Percentiles rank a stretch among this genome's conserved stretches.
Conservation (phyloP, 2,797 vertebrate species). For the Chromis chromis region DNA sequence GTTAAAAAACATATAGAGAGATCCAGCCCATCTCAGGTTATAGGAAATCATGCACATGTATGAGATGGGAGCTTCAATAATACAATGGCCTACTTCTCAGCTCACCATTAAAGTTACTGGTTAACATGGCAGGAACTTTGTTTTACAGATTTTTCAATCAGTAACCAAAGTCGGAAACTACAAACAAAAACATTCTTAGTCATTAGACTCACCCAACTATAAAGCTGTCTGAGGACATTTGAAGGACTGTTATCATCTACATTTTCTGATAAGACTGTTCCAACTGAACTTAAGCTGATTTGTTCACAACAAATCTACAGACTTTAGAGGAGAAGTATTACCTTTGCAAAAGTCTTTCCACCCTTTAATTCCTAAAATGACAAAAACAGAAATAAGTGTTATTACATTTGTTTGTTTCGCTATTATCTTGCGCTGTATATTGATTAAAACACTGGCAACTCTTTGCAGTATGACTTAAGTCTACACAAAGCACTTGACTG, state of each 20-base stretch:
- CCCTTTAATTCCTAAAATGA: conserved; percentile 93
- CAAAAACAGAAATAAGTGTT: conserved; percentile 28
- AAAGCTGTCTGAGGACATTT: conserved; percentile 20
- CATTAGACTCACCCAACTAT: background rate
- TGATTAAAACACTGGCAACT: background rate
- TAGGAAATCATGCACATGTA: background rate
- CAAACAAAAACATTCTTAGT: conserved; percentile 35
- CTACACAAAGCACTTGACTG: background rate
- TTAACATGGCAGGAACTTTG: conserved; percentile 51
- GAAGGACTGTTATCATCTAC: conserved; percentile 11
- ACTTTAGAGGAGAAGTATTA: conserved; percentile 71
- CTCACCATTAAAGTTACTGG: conserved; percentile 51
- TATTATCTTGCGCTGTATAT: background rate
- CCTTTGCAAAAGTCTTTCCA: conserved; percentile 96
- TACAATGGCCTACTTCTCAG: conserved; percentile 23
- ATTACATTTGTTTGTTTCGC: background rate
- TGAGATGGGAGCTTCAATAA: conserved; percentile 7
- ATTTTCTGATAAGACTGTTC: conserved; percentile 47
- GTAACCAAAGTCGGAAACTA: conserved; percentile 57
- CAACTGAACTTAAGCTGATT: conserved; percentile 4
- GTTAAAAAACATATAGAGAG: conserved; percentile 7
- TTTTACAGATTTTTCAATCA: conserved; percentile 60
- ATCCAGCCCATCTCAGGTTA: background rate
- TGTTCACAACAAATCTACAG: conserved; percentile 26
- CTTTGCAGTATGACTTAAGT: background rate